Conservation (phyloP, 1,140 invertebrate genomes). For the Caenorhabditis tropicalis region DNA sequence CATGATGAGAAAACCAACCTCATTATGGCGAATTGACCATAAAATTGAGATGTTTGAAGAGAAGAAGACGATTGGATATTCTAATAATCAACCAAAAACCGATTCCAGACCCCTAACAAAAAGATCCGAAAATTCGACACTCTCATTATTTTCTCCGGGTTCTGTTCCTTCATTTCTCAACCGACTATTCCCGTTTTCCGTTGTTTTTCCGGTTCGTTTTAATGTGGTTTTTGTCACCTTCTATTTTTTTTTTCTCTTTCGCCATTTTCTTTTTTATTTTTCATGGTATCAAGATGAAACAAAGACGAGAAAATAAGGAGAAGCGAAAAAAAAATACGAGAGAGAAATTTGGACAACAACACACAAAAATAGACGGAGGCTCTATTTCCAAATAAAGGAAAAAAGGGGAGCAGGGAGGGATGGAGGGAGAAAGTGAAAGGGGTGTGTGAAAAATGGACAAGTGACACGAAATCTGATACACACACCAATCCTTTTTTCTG, state of each 20-base stretch:
- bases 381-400: neutral
- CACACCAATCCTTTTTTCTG: neutral
- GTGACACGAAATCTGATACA: constrained; percentile 28
- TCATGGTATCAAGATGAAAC: constrained; percentile 21
- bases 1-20: too few species aligned
- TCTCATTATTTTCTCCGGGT: too few species aligned
- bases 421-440: too few species aligned
- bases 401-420: neutral
- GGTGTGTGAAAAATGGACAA: constrained; percentile 29
- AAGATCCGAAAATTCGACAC: too few species aligned
- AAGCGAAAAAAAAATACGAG: neutral
- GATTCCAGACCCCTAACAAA: too few species aligned
- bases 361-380: neutral
- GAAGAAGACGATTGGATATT: too few species aligned
- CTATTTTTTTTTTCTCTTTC: neutral
- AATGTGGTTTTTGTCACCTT: neutral
- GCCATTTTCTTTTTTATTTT: neutral
- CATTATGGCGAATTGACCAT: too few species aligned
- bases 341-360: neutral
- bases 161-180: too few species aligned
- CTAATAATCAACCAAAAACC: too few species aligned
- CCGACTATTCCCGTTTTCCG: too few species aligned
- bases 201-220: neutral
- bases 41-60: too few species aligned
- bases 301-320: neutral